These are phyloP conservation scores for Apeira syringaria DNA, from an alignment of 2,888 invertebrate genomes.

Conservation along the genomic window DNA sequence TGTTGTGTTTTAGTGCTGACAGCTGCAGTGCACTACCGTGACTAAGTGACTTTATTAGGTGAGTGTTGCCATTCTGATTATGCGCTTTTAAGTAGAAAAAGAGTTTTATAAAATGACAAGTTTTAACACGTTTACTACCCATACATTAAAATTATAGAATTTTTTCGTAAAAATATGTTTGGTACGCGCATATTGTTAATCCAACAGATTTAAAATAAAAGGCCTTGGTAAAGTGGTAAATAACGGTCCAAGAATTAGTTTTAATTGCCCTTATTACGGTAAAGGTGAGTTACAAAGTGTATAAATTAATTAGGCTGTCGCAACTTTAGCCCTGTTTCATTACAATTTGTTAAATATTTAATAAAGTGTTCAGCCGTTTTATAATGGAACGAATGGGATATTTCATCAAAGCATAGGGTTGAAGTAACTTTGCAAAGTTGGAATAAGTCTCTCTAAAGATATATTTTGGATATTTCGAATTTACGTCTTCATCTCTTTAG, in stretches of 20 bases:
- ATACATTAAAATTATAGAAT: too few relatives aligned
- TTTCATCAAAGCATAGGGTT: neutral
- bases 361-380: neutral
- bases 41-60: slow-evolving; percentile 6
- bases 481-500: too few relatives aligned
- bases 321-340: slow-evolving; percentile 1
- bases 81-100: too few relatives aligned
- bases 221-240: neutral
- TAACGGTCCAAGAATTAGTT: slow-evolving; percentile 12
- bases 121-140: too few relatives aligned
- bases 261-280: slow-evolving; percentile 15
- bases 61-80: too few relatives aligned
- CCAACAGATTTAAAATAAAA: neutral
- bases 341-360: slow-evolving; percentile 9
- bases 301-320: slow-evolving; percentile 16
- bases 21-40: neutral
- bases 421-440: too few relatives aligned
- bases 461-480: too few relatives aligned
- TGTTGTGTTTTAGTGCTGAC: slow-evolving; percentile 5
- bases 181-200: too few relatives aligned
- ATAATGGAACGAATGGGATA: neutral
- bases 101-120: too few relatives aligned
- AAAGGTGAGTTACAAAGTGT: slow-evolving; percentile 18
- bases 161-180: too few relatives aligned
- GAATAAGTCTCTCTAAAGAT: too few relatives aligned